Base-by-base conservation (phyloP, 1,140 invertebrate species). In the Cyclina sinensis region DNA sequence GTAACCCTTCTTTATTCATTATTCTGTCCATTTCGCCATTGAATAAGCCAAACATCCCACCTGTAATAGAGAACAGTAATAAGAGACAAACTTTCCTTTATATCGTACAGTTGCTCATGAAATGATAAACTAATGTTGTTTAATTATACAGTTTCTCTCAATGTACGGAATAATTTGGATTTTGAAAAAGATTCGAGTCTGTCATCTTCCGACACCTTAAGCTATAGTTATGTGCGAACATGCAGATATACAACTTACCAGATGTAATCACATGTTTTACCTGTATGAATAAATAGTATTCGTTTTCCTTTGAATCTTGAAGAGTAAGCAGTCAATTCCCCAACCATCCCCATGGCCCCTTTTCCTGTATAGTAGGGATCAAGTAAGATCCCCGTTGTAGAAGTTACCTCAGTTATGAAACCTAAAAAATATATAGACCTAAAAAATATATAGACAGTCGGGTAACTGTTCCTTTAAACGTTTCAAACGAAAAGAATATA, bases 351-450 rank as follows among this genome's bases (percentile, higher is more conserved):
- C 48, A 73, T 79, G 21, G 91, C 91, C 57, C 90, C 92, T 90
- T 95, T 95, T 16, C 94, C 94, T 27, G 93, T 93, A 76, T 94
- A 95, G 11, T 91, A 90, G 30, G 94, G 94, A 79, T 95, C 94
- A 24, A 95, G 59, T n/a, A 94, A 51, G 35, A 95, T 92, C 1
- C 93, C 93, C 9, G 94, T 94, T 1, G 37, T 76, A 12, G 59
- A 79, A 12, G 90, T 89, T 11, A 94, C 89, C n/a, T 91, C 27
- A 9, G 74, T 79, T 18, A 94, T 92, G 79, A 94, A 94, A 30
- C 94, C 93, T 93, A 73, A 14, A 88, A n/a, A n/a, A n/a, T n/a
- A n/a, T n/a, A n/a, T n/a, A n/a, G n/a, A n/a, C n/a, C n/a, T n/a
- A 91, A 59, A 3, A 32, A 11, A 70, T 14, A 70, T 7, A 9